These are phyloP conservation scores for Loripinus fragilis DNA, from an alignment of 2,888 invertebrate species.

Conservation along the genomic window DNA sequence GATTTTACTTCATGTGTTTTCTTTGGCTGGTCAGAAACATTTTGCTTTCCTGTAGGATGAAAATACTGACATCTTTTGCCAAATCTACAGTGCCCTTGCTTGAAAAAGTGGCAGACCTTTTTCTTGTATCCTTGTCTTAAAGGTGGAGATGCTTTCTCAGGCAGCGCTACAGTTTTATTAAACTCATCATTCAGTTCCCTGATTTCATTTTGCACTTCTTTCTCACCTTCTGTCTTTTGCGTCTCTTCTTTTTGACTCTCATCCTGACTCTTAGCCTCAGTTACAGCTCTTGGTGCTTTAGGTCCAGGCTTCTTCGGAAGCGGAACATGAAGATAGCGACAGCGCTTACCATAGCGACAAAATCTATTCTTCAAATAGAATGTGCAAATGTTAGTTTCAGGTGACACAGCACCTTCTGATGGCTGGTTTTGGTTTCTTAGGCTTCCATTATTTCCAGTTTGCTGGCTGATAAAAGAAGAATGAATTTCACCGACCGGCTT, in stretches of 20 bases:
- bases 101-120: slow-evolving; percentile 53
- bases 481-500: slow-evolving; percentile 11
- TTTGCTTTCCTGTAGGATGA: slow-evolving; percentile 48
- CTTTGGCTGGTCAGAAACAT: background rate
- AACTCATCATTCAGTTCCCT: background rate
- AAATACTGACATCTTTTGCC: slow-evolving; percentile 69
- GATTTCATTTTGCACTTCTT: slow-evolving; percentile 45
- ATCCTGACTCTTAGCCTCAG: background rate
- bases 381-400: slow-evolving; percentile 49
- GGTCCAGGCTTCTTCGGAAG: slow-evolving; percentile 18
- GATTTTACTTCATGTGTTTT: background rate
- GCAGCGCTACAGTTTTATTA: background rate
- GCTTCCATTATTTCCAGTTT: slow-evolving; percentile 31
- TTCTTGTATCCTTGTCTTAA: background rate
- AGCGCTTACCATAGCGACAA: slow-evolving; percentile 68
- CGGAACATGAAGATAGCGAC: slow-evolving; percentile 60
- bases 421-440: slow-evolving; percentile 23
- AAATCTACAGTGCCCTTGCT: slow-evolving; percentile 64
- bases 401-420: background rate
- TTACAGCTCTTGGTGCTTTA: background rate
- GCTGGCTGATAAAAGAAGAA: slow-evolving; percentile 5
- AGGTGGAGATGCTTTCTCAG: background rate
- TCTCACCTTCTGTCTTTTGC: slow-evolving; percentile 20
- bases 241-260: slow-evolving; percentile 16
- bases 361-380: slow-evolving; percentile 59